phyloP scores from a whole-genome alignment of 2,888 invertebrate species.

The Polia nebulosa region DNA sequence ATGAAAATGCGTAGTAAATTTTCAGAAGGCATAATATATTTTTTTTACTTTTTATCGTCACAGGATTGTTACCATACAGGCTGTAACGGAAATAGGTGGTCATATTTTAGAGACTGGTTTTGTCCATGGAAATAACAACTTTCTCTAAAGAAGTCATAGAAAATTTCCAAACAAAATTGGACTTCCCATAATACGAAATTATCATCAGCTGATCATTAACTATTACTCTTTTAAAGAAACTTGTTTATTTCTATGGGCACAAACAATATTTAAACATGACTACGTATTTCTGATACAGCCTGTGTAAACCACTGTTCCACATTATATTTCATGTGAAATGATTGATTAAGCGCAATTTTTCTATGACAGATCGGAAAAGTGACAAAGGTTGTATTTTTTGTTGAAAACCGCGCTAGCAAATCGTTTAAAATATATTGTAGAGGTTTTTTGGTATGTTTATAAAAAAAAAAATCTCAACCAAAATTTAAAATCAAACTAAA shows the following conservation, averaged over 20 bases:
- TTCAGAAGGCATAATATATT: not conserved
- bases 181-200: no score
- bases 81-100: no score
- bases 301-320: not conserved
- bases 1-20: not conserved
- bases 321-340: constrained; percentile 13
- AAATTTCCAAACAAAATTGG: no score
- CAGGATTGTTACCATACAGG: no score
- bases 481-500: not conserved
- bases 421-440: constrained; percentile 2
- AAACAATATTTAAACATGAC: no score
- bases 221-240: no score
- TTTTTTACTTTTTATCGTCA: not conserved
- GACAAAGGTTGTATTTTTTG: constrained; percentile 5
- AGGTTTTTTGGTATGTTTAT: not conserved
- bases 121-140: no score
- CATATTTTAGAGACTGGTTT: no score
- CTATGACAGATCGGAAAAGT: constrained; percentile 19
- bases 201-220: no score
- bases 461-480: not conserved
- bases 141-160: no score
- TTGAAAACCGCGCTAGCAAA: not conserved
- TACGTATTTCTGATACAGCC: no score
- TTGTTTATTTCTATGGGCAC: no score
- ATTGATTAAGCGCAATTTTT: constrained; percentile 39